Conservation (phyloP, 2,113 vertebrate genomes). For the Sapajus apella region DNA sequence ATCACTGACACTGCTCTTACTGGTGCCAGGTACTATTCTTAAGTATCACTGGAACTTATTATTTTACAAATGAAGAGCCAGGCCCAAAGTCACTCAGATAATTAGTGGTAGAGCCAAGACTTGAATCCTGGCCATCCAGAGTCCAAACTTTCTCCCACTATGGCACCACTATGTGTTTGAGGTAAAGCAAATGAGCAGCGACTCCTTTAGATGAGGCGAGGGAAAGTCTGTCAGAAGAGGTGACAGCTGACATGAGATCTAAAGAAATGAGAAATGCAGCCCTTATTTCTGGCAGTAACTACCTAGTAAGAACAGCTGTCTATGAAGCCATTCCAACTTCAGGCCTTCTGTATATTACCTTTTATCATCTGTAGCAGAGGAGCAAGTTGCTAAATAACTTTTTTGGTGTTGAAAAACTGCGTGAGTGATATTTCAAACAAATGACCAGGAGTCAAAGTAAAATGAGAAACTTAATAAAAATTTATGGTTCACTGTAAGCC, state of each 20-base stretch:
- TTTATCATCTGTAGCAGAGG: not conserved
- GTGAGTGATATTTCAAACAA: slow-evolving; percentile 21
- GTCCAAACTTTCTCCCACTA: not conserved
- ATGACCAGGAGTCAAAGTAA: slow-evolving; percentile 34
- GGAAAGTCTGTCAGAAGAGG: not conserved
- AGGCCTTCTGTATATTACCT: not conserved
- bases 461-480: slow-evolving; percentile 44
- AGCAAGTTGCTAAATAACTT: not conserved
- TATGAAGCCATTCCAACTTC: not conserved
- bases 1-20: not conserved
- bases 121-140: not conserved
- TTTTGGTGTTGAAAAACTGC: not conserved
- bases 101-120: not conserved
- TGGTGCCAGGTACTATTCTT: not conserved
- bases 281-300: not conserved
- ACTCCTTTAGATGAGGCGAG: not conserved
- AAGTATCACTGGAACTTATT: not conserved
- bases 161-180: not conserved
- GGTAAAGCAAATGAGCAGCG: not conserved
- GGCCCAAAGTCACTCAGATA: not conserved
- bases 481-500: not conserved
- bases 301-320: not conserved
- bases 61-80: not conserved
- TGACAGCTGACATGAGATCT: not conserved
- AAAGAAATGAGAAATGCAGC: not conserved